Evolutionary conservation across 92 coral and sea anemone genomes (phyloP).

Genomic region (Palythoa grandis): DNA sequence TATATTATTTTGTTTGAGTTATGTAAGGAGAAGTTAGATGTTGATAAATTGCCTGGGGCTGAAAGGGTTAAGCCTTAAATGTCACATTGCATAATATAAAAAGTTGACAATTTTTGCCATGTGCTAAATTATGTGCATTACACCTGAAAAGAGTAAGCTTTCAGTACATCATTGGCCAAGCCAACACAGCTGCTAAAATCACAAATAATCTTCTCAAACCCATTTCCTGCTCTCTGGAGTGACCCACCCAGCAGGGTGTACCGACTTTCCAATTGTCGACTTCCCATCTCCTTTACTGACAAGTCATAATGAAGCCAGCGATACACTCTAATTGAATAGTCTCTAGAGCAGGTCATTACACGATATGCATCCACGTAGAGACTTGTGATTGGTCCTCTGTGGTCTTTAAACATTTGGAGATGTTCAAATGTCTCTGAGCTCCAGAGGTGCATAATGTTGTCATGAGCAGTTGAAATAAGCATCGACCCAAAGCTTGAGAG

Average conservation of each 20-base stretch:
- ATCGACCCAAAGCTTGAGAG: conserved; percentile 54
- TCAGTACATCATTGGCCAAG: conserved; percentile 85
- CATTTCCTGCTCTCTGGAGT: conserved; percentile 89
- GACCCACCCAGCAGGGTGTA: conserved; percentile 88
- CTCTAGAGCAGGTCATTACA: conserved; percentile 84
- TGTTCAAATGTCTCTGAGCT: conserved; percentile 47
- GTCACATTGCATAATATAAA: neutral
- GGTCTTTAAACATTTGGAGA: conserved; percentile 60
- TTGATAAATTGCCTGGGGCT: too few relatives aligned
- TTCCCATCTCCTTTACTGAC: neutral
- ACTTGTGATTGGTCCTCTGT: conserved; percentile 68
- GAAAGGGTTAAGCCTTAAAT: too few relatives aligned
- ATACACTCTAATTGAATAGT: conserved; percentile 79
- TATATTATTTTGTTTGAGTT: too few relatives aligned
- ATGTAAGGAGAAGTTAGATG: too few relatives aligned
- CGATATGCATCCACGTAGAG: conserved; percentile 79
- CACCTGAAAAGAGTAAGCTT: conserved; percentile 86
- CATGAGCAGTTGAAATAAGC: conserved; percentile 63
- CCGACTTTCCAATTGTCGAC: conserved; percentile 64
- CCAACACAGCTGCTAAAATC: conserved; percentile 86
- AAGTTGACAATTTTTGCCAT: neutral
- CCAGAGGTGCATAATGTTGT: conserved; percentile 63
- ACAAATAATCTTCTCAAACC: conserved; percentile 84
- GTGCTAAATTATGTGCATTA: neutral
- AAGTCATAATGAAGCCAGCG: conserved; percentile 59